Base-by-base conservation (phyloP, 2,113 vertebrate genomes). In the Anseranas semipalmata region DNA sequence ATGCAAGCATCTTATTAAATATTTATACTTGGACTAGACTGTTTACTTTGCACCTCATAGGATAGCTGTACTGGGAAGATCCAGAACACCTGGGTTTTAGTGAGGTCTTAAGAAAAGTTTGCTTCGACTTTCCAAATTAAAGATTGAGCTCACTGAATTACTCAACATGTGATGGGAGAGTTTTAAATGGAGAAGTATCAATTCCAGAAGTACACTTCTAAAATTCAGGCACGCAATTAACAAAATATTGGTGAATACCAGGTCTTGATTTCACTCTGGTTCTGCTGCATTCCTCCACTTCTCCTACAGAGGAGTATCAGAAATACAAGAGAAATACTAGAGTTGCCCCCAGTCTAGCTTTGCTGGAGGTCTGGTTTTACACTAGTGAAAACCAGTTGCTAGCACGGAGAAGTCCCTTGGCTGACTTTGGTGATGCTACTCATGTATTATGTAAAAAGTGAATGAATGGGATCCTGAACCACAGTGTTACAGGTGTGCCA, bases 1-100 rank as follows among this genome's bases (percentile, higher is more conserved):
- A 98, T 95, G 87, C 94, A 97, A 96, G 84, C 53, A 3, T 93
- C 96, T 88, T 72, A 81, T 97, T 98, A 98, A 98, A 98, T 98
- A 98, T 98, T 98, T 98, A 98, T 96, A 94, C 77, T 90, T 33
- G 52, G 95, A 74, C 97, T 95, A 89, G 94, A 97, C 92, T 97
- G 96, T 98, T 98, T 98, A 98, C 90, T 96, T 90, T 95, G 86
- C 52, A 95, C 87, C 90, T 96, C 93, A 85, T 94, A 75, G 85
- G 82, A 63, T 93, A 96, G 83, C 77, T 96, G 87, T 95, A 97
- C 86, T 95, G 93, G 96, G 93, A 92, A 93, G 95, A 97, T 94
- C 85, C 95, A 91, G 91, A 97, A 94, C 97, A 97, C 97, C 97
- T 97, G 97, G 97, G 73, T 4, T 76, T 91, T 85, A 89, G 39